phyloP scores from a whole-genome alignment of 2,113 vertebrate genomes.

The Coryphaenoides rupestris region DNA sequence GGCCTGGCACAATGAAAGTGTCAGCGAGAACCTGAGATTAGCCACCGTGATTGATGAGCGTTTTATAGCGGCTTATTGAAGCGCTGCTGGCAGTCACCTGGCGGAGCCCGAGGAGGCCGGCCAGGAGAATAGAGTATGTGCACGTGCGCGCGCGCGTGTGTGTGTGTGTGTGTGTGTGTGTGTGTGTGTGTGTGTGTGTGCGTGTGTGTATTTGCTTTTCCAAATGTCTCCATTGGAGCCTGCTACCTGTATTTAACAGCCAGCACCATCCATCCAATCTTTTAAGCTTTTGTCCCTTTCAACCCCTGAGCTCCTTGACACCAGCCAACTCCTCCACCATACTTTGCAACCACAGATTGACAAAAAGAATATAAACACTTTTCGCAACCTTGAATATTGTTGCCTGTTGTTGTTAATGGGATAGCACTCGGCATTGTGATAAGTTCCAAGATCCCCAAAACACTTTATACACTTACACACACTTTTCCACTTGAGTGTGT shows the following conservation, averaged over 20 bases:
- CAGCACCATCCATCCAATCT: slow-evolving; percentile 1
- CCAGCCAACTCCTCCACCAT: no score
- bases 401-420: no score
- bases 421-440: no score
- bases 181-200: background rate
- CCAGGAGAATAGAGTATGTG: slow-evolving; percentile 10
- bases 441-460: no score
- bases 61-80: slow-evolving; percentile 57
- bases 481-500: background rate
- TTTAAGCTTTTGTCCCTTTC: slow-evolving; percentile 3
- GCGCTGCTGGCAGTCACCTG: slow-evolving; percentile 59
- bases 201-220: background rate
- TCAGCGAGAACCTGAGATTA: slow-evolving; percentile 66
- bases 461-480: background rate
- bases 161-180: background rate
- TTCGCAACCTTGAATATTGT: no score
- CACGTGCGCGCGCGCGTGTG: background rate
- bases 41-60: slow-evolving; percentile 65
- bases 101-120: slow-evolving; percentile 25
- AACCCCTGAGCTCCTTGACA: no score
- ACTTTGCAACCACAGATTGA: no score
- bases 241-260: slow-evolving; percentile 15
- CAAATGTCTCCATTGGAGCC: slow-evolving; percentile 15
- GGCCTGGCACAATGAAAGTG: slow-evolving; percentile 64
- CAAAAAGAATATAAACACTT: no score